A percentile compares a stretch with the other conserved stretches of the same genome.
These are phyloP conservation scores for Platycheirus rosarum DNA, from an alignment of 2,888 invertebrate species.

Conservation along the genomic window DNA sequence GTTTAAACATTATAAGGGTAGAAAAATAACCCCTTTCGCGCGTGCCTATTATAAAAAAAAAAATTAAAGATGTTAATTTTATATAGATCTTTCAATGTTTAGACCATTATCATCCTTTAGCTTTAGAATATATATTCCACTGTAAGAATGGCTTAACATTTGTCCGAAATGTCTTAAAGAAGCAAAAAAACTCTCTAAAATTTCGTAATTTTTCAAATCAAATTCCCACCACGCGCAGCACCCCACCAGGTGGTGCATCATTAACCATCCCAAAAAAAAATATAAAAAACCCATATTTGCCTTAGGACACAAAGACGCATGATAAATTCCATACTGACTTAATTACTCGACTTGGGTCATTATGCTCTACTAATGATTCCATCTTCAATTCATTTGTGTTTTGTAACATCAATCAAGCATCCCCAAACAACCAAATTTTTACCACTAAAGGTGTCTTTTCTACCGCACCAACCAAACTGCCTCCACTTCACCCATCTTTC, in stretches of 20 bases:
- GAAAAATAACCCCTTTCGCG: no score
- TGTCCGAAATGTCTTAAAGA: no score
- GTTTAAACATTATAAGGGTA: no score
- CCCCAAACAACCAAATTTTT: slow-evolving; percentile 27
- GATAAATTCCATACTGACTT: slow-evolving; percentile 71
- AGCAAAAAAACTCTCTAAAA: no score
- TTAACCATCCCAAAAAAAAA: slow-evolving; percentile 24
- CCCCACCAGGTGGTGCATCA: slow-evolving; percentile 52
- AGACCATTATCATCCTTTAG: no score
- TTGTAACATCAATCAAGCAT: slow-evolving; percentile 62
- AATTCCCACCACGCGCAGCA: no score
- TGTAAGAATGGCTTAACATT: no score
- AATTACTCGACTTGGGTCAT: slow-evolving; percentile 69
- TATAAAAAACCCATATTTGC: slow-evolving; percentile 33
- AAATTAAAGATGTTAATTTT: no score
- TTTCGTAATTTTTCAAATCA: no score
- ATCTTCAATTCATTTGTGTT: slow-evolving; percentile 62
- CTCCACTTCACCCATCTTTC: not conserved
- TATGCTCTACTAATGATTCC: slow-evolving; percentile 57
- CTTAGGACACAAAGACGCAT: slow-evolving; percentile 58
- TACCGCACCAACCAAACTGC: slow-evolving; percentile 23
- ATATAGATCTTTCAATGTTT: no score
- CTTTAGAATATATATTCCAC: no score
- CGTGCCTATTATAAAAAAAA: no score
- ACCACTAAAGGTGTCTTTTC: slow-evolving; percentile 45